Evolutionary conservation across 2,797 vertebrate species (phyloP), one percentile per base, ranked within the genome.

Genomic region (Sebastes kiyomatsui): DNA sequence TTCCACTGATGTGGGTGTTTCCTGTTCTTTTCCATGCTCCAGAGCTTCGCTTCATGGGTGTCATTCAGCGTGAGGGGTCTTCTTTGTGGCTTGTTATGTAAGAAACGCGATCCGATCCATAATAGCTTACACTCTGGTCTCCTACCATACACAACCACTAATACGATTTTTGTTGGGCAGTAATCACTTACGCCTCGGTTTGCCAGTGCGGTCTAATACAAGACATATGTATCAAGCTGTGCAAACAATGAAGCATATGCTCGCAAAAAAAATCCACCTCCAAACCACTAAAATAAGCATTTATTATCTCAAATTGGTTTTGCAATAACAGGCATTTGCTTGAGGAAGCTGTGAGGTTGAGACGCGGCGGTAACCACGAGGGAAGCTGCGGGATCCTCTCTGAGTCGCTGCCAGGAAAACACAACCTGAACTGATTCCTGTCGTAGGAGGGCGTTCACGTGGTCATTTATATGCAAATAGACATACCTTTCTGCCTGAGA

Each of bases 41-140:
- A 9, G 59, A 71, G 80, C 83, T 67, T 4, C 1, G 64, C 88
- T 84, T 80, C 72, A 85, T n/a, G 78, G 76, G 55, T 84, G 89
- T 88, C 84, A 77, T 72, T 91, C 80, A 85, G 78, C 56, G 5
- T 12, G 22, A 79, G 62, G 86, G 79, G 79, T 83, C 80, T 56
- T 77, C 84, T 75, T 87, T 80, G 86, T 35, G 88, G 86, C 82
- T 82, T 70, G 42, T 91, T 94, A 87, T 89, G 79, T 87, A 90
- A 93, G 59, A 75, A 60, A 28, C 38, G 82, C 80, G 83, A 80
- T 79, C 82, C 23, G 80, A 87, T 76, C 73, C 66, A 38, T 80
- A 54, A 75, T 60, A 3, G 86, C 80, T 83, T 62, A 67, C 82
- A 35, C 82, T 72, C n/a, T 0, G 67, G 7, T 83, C 75, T 80